Evolutionary conservation across 2,797 vertebrate species (phyloP).

Genomic region (Coilia nasus): DNA sequence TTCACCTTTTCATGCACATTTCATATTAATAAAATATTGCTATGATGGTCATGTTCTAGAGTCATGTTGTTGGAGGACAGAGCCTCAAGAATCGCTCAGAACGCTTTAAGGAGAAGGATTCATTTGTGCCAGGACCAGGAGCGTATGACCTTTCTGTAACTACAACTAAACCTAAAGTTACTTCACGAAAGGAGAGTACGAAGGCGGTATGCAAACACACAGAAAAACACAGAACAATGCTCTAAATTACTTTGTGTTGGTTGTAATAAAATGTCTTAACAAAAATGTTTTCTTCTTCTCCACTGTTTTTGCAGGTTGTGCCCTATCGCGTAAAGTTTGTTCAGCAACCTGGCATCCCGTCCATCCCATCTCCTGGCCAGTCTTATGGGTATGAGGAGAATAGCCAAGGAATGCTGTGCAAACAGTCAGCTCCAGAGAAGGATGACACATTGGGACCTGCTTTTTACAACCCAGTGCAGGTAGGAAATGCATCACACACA

Average conservation of each 20-base stretch:
- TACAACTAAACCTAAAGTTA: not conserved
- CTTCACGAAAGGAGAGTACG: not conserved
- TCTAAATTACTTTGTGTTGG: not conserved
- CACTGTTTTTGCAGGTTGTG: slow-evolving; percentile 54
- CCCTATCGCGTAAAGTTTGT: slow-evolving; percentile 56
- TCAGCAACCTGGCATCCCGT: slow-evolving; percentile 68
- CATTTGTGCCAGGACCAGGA: slow-evolving; percentile 70
- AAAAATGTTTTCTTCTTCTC: not conserved
- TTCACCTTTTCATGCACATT: not conserved
- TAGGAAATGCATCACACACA: slow-evolving; percentile 50
- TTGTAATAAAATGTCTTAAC: not conserved
- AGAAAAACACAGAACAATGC: not conserved
- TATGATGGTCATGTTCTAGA: slow-evolving; percentile 49
- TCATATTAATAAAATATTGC: not conserved
- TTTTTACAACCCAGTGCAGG: slow-evolving; percentile 74
- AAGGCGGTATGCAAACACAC: not conserved
- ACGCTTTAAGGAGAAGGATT: slow-evolving; percentile 65
- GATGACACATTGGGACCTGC: slow-evolving; percentile 80
- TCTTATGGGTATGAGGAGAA: slow-evolving; percentile 80
- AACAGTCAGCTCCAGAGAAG: slow-evolving; percentile 64
- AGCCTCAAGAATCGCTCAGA: slow-evolving; percentile 72
- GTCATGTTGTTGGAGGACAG: slow-evolving; percentile 66
- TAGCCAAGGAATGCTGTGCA: slow-evolving; percentile 67
- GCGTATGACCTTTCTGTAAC: slow-evolving; percentile 61
- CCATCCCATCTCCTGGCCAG: slow-evolving; percentile 76